Percentiles rank a stretch among this genome's conserved stretches.
Evolutionary conservation across 2,113 vertebrate species (phyloP).

Genomic region (Andinoacara biseriatus): DNA sequence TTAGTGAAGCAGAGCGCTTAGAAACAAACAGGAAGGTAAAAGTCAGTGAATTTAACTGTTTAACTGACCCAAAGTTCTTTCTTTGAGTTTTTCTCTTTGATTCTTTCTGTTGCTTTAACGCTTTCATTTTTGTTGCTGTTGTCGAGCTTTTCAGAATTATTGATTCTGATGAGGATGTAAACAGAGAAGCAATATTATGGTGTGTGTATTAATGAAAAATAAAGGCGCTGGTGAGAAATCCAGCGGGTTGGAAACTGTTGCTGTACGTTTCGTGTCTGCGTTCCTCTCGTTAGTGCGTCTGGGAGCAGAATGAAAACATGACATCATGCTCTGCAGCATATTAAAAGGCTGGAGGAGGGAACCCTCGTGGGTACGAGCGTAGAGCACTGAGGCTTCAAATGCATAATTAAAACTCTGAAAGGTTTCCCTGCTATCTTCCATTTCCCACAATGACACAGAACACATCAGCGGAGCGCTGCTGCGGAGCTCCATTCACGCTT

Average conservation of each 20-base stretch:
- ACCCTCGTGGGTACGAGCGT: neutral
- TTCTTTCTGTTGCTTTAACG: too few relatives aligned
- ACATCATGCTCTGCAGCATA: conserved; percentile 1
- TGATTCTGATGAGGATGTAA: neutral
- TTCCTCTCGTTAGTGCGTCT: neutral
- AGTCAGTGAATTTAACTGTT: too few relatives aligned
- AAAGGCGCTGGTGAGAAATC: neutral
- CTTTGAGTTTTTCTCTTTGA: too few relatives aligned
- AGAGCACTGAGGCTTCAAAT: conserved; percentile 4
- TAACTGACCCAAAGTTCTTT: too few relatives aligned
- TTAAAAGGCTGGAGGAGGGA: neutral
- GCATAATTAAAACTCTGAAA: conserved; percentile 47
- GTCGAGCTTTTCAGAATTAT: neutral
- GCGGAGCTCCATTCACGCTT: conserved; percentile 25
- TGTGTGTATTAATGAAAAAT: neutral
- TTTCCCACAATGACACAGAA: conserved; percentile 28
- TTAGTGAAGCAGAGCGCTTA: neutral
- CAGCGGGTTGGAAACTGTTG: neutral
- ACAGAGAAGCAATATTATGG: neutral
- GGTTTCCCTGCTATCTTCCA: conserved; percentile 29
- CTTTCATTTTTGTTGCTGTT: neutral
- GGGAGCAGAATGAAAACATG: neutral
- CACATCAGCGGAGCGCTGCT: conserved; percentile 9
- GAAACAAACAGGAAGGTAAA: neutral
- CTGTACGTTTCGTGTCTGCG: neutral